These are phyloP conservation scores for Dreissena polymorpha DNA, from an alignment of 1,140 invertebrate species.

Conservation along the genomic window DNA sequence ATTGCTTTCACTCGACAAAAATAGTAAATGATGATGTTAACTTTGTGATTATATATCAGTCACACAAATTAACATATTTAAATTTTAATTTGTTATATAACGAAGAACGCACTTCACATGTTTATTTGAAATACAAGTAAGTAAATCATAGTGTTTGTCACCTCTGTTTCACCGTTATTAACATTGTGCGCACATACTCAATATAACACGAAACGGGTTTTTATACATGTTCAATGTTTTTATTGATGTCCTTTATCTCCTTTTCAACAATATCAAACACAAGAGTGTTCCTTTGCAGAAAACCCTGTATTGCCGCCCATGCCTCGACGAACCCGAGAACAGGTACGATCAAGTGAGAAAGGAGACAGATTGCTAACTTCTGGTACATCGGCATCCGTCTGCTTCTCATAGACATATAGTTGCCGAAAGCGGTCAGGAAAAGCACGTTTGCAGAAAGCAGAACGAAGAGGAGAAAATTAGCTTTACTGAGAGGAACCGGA, in stretches of 20 bases:
- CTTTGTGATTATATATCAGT: too few species aligned
- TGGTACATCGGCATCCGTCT: slow-evolving; percentile 86
- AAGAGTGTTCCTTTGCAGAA: slow-evolving; percentile 25
- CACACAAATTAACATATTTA: too few species aligned
- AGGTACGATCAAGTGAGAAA: slow-evolving; percentile 19
- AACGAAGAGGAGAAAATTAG: slow-evolving; percentile 90
- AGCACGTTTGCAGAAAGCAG: slow-evolving; percentile 94
- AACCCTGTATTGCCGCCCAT: slow-evolving; percentile 24
- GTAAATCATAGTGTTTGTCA: too few species aligned
- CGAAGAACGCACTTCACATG: too few species aligned
- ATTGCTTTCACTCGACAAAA: too few species aligned
- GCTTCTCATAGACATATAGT: slow-evolving; percentile 95
- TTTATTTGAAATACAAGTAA: too few species aligned
- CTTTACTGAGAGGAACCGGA: slow-evolving; percentile 89
- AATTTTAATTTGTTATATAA: too few species aligned
- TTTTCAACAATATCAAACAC: slow-evolving; percentile 52
- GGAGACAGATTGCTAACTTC: slow-evolving; percentile 85
- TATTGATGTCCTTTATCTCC: slow-evolving; percentile 9
- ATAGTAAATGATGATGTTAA: too few species aligned
- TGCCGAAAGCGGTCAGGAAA: slow-evolving; percentile 97
- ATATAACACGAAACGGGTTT: too few species aligned
- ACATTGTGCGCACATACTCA: too few species aligned
- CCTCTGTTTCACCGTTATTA: too few species aligned
- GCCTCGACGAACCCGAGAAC: slow-evolving; percentile 26
- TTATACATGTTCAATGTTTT: too few species aligned